Conservation (phyloP, 2,797 vertebrate genomes). For the Gephyroberyx darwinii region DNA sequence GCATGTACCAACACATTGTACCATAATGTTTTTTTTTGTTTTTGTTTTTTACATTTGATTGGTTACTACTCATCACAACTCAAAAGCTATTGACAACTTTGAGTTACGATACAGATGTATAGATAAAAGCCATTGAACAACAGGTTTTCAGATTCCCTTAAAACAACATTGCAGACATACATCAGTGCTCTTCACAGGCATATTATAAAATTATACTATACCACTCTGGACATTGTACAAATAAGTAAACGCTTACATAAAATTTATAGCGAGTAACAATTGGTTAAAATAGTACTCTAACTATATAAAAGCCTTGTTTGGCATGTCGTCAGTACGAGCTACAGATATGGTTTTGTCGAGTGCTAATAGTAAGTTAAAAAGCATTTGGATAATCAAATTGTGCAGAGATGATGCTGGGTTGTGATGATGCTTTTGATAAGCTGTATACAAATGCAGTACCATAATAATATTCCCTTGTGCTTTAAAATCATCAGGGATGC, state of each 20-base stretch:
- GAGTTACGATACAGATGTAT: constrained; percentile 32
- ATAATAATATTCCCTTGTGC: constrained; percentile 70
- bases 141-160: constrained; percentile 34
- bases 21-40: constrained; percentile 48
- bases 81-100: constrained; percentile 39
- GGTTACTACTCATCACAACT: constrained; percentile 39
- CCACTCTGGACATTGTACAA: constrained; percentile 67
- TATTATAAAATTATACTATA: constrained; percentile 54
- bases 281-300: constrained; percentile 74
- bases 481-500: constrained; percentile 56
- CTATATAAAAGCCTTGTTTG: constrained; percentile 72
- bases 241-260: constrained; percentile 63
- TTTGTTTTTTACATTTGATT: constrained; percentile 42
- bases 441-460: constrained; percentile 72
- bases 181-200: constrained; percentile 61
- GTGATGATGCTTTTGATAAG: constrained; percentile 29
- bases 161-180: constrained; percentile 58
- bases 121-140: constrained; percentile 27
- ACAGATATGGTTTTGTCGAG: constrained; percentile 51
- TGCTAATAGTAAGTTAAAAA: constrained; percentile 54
- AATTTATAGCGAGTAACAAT: constrained; percentile 64
- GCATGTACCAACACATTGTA: constrained; percentile 80
- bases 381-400: constrained; percentile 64
- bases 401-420: constrained; percentile 50
- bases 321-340: constrained; percentile 73